A percentile compares a stretch with the other conserved stretches of the same genome.
phyloP scores from a whole-genome alignment of 1,140 invertebrate genomes.

The Nilaparvata lugens region DNA sequence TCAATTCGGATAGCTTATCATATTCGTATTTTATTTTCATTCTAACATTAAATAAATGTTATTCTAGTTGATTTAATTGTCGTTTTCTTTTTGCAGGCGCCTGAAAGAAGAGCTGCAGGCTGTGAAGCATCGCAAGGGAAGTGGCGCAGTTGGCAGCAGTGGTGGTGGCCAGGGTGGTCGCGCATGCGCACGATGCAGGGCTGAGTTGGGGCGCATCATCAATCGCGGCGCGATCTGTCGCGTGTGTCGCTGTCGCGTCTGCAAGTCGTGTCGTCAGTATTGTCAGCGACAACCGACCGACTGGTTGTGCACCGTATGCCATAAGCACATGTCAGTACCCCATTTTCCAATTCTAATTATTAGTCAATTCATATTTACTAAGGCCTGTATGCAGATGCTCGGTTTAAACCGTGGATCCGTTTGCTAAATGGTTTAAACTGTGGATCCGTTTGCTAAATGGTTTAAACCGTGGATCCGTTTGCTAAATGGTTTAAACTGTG shows the following conservation, averaged over 20 bases:
- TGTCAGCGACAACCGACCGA: constrained; percentile 42
- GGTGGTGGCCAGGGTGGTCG: constrained; percentile 32
- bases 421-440: too few species aligned
- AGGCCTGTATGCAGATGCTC: too few species aligned
- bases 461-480: too few species aligned
- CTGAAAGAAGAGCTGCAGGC: constrained; percentile 52
- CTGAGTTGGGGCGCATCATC: constrained; percentile 60
- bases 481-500: too few species aligned
- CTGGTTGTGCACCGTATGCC: constrained; percentile 65
- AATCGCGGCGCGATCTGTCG: constrained; percentile 62
- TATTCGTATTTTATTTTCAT: too few species aligned
- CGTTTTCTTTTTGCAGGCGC: constrained; percentile 40
- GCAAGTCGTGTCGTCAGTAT: constrained; percentile 61
- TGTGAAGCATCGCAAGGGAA: constrained; percentile 49
- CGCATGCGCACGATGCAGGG: constrained; percentile 53
- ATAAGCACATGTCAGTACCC: constrained; percentile 61
- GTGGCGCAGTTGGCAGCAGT: constrained; percentile 32
- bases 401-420: too few species aligned
- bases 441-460: too few species aligned
- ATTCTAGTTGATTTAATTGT: not conserved
- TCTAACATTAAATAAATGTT: not conserved
- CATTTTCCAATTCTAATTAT: too few species aligned
- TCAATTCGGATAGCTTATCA: too few species aligned
- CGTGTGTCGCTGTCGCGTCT: constrained; percentile 57
- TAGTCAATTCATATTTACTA: too few species aligned